A percentile compares a stretch with the other conserved stretches of the same genome.
Conservation (phyloP, 2,113 vertebrate species). For the Lamprologus ornatipinnis region DNA sequence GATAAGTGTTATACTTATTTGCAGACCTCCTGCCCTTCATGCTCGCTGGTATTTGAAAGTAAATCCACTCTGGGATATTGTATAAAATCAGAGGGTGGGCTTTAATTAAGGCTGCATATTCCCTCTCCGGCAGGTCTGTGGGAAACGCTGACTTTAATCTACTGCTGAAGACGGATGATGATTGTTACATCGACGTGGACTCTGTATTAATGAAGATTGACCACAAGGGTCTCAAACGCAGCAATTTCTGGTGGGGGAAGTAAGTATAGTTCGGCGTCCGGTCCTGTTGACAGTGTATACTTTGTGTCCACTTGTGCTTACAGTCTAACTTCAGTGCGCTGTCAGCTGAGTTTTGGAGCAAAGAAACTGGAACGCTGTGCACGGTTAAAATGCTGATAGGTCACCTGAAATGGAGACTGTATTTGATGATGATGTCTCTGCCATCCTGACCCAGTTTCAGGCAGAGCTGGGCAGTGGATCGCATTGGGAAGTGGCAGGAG, state of each 20-base stretch:
- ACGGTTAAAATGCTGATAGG: not conserved
- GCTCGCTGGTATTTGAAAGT: conserved; percentile 10
- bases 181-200: conserved; percentile 92
- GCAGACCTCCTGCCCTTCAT: not conserved
- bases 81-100: not conserved
- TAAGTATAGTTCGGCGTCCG: conserved; percentile 65
- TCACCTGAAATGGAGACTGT: not conserved
- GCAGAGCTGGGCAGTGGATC: conserved; percentile 95
- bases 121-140: conserved; percentile 76
- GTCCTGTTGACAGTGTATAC: not conserved
- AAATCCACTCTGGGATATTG: conserved; percentile 26
- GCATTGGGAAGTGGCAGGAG: conserved; percentile 96
- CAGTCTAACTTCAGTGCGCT: not conserved
- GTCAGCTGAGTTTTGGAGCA: not conserved
- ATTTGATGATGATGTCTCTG: not conserved
- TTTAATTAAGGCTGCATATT: conserved; percentile 54
- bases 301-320: not conserved
- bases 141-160: conserved; percentile 81
- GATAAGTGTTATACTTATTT: not conserved
- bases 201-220: conserved; percentile 83
- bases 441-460: conserved; percentile 83
- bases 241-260: conserved; percentile 98
- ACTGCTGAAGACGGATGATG: conserved; percentile 94
- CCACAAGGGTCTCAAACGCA: conserved; percentile 75
- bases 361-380: not conserved